Evolutionary conservation across 2,797 vertebrate genomes (phyloP).

Genomic region (Sebastes taczanowskii): DNA sequence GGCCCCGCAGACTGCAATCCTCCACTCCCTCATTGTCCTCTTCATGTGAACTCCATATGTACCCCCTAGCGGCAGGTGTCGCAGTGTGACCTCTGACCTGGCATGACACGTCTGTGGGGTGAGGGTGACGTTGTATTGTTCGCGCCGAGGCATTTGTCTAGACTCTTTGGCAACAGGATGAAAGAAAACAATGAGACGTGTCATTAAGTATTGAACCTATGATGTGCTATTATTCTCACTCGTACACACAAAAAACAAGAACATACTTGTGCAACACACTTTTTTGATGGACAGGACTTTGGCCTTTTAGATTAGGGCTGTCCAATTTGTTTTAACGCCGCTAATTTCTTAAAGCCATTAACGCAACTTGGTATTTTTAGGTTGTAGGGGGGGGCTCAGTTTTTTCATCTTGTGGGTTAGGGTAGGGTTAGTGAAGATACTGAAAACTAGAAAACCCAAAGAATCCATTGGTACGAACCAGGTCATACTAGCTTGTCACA

Average conservation of each 20-base stretch:
- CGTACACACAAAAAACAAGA: background rate
- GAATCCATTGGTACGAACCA: too few relatives aligned
- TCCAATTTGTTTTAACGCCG: too few relatives aligned
- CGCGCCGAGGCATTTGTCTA: constrained; percentile 63
- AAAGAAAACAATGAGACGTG: constrained; percentile 49
- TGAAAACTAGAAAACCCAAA: too few relatives aligned
- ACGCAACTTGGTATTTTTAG: too few relatives aligned
- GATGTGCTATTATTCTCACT: background rate
- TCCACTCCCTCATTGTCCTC: constrained; percentile 71
- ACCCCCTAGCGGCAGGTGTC: constrained; percentile 82
- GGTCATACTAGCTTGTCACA: too few relatives aligned
- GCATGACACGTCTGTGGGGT: constrained; percentile 36
- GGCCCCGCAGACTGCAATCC: constrained; percentile 64
- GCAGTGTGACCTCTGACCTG: constrained; percentile 70
- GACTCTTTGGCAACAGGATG: constrained; percentile 55
- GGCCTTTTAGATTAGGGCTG: too few relatives aligned
- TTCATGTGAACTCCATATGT: constrained; percentile 71
- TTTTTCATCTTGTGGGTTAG: too few relatives aligned
- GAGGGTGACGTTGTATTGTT: constrained; percentile 68
- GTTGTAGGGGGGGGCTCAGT: too few relatives aligned
- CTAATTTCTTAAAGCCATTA: too few relatives aligned
- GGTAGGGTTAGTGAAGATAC: too few relatives aligned
- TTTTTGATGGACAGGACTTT: background rate
- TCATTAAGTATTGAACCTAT: constrained; percentile 13
- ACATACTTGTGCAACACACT: background rate